These are phyloP conservation scores for Drosophila neoperkinsi DNA, from an alignment of 2,888 invertebrate genomes.

Conservation along the genomic window DNA sequence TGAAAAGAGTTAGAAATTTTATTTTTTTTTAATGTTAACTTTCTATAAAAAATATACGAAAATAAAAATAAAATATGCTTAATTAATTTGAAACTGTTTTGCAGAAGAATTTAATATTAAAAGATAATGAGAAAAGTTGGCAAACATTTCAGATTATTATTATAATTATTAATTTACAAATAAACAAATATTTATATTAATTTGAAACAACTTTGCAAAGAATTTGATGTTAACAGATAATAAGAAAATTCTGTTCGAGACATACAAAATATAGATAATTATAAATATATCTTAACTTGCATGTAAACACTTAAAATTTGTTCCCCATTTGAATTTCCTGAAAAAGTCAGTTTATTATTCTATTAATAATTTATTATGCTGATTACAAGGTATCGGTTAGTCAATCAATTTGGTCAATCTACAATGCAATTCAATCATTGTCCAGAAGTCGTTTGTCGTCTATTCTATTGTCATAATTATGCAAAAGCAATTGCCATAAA, in stretches of 20 bases:
- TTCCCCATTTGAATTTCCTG: too few relatives aligned
- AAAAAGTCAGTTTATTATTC: not conserved
- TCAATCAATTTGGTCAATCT: not conserved
- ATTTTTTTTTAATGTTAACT: too few relatives aligned
- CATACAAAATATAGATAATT: too few relatives aligned
- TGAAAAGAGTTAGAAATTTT: not conserved
- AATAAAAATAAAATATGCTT: not conserved
- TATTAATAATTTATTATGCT: not conserved
- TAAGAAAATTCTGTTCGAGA: too few relatives aligned
- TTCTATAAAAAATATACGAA: not conserved
- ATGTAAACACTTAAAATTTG: not conserved
- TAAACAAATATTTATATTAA: too few relatives aligned
- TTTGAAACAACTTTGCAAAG: too few relatives aligned
- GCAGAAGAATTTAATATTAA: not conserved
- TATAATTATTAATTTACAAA: too few relatives aligned
- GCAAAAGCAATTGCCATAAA: constrained; percentile 67
- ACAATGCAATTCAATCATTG: constrained; percentile 7
- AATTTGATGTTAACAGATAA: too few relatives aligned
- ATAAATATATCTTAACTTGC: not conserved
- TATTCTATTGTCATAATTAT: constrained; percentile 47
- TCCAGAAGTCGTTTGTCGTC: constrained; percentile 32
- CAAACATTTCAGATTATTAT: too few relatives aligned
- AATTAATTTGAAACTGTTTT: not conserved
- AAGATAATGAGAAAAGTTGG: not conserved
- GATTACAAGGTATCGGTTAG: not conserved